Evolutionary conservation across 2,797 vertebrate genomes (phyloP), one percentile per base, ranked within the genome.

Genomic region (Poeciliopsis paucimaculata): DNA sequence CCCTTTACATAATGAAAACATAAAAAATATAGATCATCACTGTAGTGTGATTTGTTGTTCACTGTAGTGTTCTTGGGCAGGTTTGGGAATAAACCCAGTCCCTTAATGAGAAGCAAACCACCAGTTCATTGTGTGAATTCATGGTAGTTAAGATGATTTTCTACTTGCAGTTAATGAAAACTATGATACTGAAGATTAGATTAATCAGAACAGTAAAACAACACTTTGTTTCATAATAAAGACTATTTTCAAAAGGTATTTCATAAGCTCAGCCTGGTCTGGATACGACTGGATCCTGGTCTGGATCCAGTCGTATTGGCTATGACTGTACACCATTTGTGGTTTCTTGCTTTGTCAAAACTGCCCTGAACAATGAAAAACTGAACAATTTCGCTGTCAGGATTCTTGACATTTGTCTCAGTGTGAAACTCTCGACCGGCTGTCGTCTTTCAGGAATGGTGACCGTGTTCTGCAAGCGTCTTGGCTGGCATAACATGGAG

Each of bases 401-500:
- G 31, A 64, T 64, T 8, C 7, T 3, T 34, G 5, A 60, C 3
- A n/a, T 66, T 39, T 15, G 23, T 9, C 43, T 34, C 36, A 28
- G 36, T 12, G 16, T 43, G n/a, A 73, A 46, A 31, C 43, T 60
- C 20, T 75, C 5, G 26, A 60, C 5, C 47, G 6, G 12, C 45
- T 28, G 70, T 8, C 20, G 28, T 64, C 77, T 71, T n/a, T 51
- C 91, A 99, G 98, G 98, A 73, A 99, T 99, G 98, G 94, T 99
- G 72, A 99, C 96, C 0, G 96, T 99, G 81, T 99, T 99, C 95
- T 98, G 96, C 92, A 99, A 95, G 84, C 97, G 97, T 2, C 96
- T 99, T 79, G 98, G 98, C 62, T 99, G 98, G 98, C 95, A 98
- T 96, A 99, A 98, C 91, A 96, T 99, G 96, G 98, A 99, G 87